phyloP scores from a whole-genome alignment of 2,113 vertebrate genomes.

The Mus pahari region DNA sequence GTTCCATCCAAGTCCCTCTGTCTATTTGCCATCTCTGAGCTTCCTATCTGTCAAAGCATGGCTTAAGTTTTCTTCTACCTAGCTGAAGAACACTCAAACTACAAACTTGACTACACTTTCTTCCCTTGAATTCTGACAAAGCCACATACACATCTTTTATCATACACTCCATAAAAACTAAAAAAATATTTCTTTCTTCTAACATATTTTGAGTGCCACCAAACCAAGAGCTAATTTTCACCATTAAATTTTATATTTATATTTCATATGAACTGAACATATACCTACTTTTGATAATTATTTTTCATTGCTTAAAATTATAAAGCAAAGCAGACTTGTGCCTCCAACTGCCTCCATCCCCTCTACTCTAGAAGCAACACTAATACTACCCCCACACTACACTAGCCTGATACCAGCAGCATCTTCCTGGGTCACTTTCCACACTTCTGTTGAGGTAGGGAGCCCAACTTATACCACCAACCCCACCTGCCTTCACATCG shows the following conservation, averaged over 20 bases:
- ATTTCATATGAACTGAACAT: constrained; percentile 7
- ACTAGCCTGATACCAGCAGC: not conserved
- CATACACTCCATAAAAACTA: constrained; percentile 15
- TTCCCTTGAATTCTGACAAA: constrained; percentile 17
- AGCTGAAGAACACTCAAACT: not conserved
- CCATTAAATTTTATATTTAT: not conserved
- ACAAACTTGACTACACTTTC: not conserved
- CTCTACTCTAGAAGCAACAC: not conserved
- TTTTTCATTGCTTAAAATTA: constrained; percentile 23
- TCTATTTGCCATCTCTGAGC: not conserved
- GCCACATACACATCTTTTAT: not conserved
- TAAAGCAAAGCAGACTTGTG: not conserved
- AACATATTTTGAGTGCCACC: not conserved
- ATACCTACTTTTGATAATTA: not conserved
- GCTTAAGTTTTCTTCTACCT: not conserved
- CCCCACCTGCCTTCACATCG: not conserved
- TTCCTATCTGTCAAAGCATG: not conserved
- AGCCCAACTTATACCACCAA: not conserved
- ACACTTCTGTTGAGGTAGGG: not conserved
- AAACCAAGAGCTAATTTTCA: constrained; percentile 42
- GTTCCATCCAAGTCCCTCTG: not conserved
- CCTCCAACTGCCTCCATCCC: not conserved
- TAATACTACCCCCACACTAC: not conserved
- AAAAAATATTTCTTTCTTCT: not conserved
- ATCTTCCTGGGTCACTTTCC: not conserved